A percentile compares a stretch with the other conserved stretches of the same genome.
These are phyloP conservation scores for Vipera ursinii DNA, from an alignment of 2,797 vertebrate species.

Conservation along the genomic window DNA sequence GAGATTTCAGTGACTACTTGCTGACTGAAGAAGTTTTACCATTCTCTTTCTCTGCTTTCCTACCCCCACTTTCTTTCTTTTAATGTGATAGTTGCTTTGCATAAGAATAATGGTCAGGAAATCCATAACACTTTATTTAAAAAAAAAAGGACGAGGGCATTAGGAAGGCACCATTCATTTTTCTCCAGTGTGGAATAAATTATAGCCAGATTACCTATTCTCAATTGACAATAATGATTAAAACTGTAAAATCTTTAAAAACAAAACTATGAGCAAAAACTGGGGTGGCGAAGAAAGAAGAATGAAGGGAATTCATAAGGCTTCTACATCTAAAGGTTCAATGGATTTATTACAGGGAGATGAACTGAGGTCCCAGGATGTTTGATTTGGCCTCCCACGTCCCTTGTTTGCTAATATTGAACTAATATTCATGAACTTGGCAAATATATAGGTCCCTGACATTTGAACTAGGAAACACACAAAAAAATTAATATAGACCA, in stretches of 20 bases:
- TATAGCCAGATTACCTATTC: neutral
- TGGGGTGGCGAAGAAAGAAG: neutral
- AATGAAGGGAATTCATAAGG: neutral
- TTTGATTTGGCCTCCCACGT: neutral
- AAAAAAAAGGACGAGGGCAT: neutral
- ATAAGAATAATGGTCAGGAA: neutral
- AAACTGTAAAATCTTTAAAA: neutral
- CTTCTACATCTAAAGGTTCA: neutral
- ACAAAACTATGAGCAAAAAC: neutral
- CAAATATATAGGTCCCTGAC: neutral
- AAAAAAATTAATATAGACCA: neutral
- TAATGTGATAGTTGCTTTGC: neutral
- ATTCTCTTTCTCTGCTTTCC: neutral
- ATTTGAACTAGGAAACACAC: neutral
- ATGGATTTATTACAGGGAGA: neutral
- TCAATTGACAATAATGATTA: neutral
- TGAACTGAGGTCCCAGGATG: neutral
- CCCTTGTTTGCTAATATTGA: neutral
- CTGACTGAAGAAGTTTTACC: constrained; percentile 3
- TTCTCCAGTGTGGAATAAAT: neutral
- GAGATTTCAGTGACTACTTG: neutral
- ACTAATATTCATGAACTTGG: neutral
- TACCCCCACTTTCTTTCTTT: neutral
- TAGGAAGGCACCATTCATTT: neutral
- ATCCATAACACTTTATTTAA: neutral